phyloP scores from a whole-genome alignment of 2,113 vertebrate genomes.

The Tupaia chinensis region DNA sequence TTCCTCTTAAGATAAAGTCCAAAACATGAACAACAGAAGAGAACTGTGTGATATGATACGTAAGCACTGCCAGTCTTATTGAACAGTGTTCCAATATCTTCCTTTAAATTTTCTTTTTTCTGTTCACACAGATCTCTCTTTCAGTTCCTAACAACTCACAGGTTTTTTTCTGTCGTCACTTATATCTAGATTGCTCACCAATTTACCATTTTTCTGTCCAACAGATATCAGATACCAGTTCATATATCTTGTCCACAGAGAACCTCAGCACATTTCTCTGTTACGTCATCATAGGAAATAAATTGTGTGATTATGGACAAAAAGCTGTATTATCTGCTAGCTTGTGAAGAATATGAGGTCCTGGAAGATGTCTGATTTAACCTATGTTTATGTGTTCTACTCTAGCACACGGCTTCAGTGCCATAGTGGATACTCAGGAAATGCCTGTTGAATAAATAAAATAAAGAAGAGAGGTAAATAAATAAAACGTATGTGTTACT shows the following conservation, averaged over 20 bases:
- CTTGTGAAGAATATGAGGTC: background rate
- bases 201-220: background rate
- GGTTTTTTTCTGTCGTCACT: background rate
- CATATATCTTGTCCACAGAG: background rate
- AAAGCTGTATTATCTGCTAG: background rate
- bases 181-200: background rate
- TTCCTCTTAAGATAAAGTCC: background rate
- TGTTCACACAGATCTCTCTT: background rate
- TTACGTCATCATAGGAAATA: background rate
- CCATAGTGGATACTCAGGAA: background rate
- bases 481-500: background rate
- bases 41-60: background rate
- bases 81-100: background rate
- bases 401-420: background rate
- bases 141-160: background rate
- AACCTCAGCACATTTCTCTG: background rate
- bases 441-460: background rate
- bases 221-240: background rate
- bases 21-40: background rate
- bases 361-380: background rate
- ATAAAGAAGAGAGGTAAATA: background rate
- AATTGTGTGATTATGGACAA: background rate
- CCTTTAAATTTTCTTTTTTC: background rate
- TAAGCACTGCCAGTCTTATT: background rate
- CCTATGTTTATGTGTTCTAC: background rate